Conservation (phyloP, 2,113 vertebrate genomes). For the Chrysochloris asiatica region DNA sequence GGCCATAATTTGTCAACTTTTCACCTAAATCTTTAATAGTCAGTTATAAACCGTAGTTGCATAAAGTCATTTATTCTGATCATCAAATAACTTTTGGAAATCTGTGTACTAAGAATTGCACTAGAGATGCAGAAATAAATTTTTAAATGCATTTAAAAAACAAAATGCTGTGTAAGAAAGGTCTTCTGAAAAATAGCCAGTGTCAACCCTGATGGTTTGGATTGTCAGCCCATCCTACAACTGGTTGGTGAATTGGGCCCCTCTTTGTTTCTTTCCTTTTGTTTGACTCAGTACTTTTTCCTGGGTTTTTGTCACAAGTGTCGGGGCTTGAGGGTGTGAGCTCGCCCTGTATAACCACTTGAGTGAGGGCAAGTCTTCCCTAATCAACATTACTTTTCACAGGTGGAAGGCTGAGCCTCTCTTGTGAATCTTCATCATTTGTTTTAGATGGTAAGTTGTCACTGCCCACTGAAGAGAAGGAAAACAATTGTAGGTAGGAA, state of each 20-base stretch:
- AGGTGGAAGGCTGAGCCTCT: fast-evolving
- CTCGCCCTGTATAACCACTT: neutral
- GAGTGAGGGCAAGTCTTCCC: neutral
- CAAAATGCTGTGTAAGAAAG: too few species aligned
- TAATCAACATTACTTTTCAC: neutral
- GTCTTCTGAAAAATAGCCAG: too few species aligned
- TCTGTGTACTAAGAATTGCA: too few species aligned
- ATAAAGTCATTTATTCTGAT: too few species aligned
- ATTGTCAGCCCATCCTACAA: neutral
- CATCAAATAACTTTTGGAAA: too few species aligned
- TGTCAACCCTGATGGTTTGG: neutral
- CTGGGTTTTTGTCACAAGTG: neutral
- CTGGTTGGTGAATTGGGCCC: fast-evolving
- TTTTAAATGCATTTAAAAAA: too few species aligned
- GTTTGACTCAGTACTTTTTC: neutral
- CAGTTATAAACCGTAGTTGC: too few species aligned
- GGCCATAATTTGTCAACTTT: too few species aligned
- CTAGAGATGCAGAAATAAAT: too few species aligned
- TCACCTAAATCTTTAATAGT: too few species aligned
- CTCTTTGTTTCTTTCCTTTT: neutral
- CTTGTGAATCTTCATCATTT: neutral
- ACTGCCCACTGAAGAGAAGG: neutral
- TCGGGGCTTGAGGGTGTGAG: neutral
- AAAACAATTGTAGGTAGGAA: neutral
- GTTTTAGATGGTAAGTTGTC: neutral